These are phyloP conservation scores for Erannis defoliaria DNA, from an alignment of 2,888 invertebrate genomes.

Conservation along the genomic window DNA sequence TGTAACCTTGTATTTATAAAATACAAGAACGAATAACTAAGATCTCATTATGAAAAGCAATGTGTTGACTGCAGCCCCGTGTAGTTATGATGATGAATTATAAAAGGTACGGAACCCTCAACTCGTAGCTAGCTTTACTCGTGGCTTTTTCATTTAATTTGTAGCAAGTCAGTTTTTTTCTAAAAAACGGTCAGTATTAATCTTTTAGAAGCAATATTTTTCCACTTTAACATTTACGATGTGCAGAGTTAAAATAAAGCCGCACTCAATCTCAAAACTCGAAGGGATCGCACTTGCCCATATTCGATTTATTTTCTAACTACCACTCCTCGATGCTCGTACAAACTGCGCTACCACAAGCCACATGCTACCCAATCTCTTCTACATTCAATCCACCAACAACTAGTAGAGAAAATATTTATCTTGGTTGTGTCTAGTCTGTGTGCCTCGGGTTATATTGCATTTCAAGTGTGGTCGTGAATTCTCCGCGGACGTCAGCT, in stretches of 20 bases:
- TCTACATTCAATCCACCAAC: neutral
- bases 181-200: slow-evolving; percentile 40
- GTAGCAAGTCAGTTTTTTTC: neutral
- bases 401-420: slow-evolving; percentile 33
- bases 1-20: no score
- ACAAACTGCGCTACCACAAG: slow-evolving; percentile 45
- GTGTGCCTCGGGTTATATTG: slow-evolving; percentile 48
- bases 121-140: no score
- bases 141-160: no score
- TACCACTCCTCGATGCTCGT: slow-evolving; percentile 58
- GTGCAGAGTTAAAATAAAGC: slow-evolving; percentile 70
- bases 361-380: slow-evolving; percentile 51
- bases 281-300: slow-evolving; percentile 66
- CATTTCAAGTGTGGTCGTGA: slow-evolving; percentile 59
- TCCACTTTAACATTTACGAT: slow-evolving; percentile 65
- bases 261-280: slow-evolving; percentile 68
- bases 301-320: slow-evolving; percentile 82
- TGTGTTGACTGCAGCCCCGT: no score
- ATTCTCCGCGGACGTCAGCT: slow-evolving; percentile 72
- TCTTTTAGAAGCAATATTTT: slow-evolving; percentile 56
- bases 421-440: slow-evolving; percentile 48
- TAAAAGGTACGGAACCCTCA: neutral
- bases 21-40: no score
- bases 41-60: no score
- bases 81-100: neutral